These are phyloP conservation scores for Drosophila tropicalis DNA, from an alignment of 1,140 invertebrate species.

Conservation along the genomic window DNA sequence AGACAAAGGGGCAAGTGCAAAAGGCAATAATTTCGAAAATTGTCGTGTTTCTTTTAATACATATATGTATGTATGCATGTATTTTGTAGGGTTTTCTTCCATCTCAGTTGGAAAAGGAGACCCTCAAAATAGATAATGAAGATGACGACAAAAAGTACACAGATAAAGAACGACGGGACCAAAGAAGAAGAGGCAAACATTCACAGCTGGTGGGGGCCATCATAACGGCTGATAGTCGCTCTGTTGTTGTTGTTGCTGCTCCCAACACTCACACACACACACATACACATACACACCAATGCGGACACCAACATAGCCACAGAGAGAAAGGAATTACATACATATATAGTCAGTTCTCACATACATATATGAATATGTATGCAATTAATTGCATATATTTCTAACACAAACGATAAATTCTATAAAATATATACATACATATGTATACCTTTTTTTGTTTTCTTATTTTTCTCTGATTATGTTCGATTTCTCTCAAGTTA, in stretches of 20 bases:
- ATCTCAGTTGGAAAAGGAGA: background rate
- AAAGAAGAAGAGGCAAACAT: constrained; percentile 27
- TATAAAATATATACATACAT: background rate
- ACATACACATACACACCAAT: constrained; percentile 36
- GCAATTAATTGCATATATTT: constrained; percentile 27
- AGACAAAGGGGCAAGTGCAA: constrained; percentile 22
- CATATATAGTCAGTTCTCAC: constrained; percentile 16
- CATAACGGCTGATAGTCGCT: constrained; percentile 16
- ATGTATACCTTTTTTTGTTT: constrained; percentile 31
- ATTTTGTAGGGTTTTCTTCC: background rate
- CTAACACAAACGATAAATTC: constrained; percentile 18
- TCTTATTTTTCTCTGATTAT: constrained; percentile 39
- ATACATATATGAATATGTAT: constrained; percentile 8
- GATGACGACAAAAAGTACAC: background rate
- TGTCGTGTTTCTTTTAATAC: background rate
- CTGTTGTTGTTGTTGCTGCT: constrained; percentile 40
- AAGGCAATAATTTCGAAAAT: constrained; percentile 8
- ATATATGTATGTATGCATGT: background rate
- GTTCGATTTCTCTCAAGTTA: constrained; percentile 37
- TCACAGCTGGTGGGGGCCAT: constrained; percentile 46
- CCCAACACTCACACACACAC: constrained; percentile 26
- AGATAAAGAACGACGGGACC: constrained; percentile 11
- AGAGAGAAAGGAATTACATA: constrained; percentile 15
- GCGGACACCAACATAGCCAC: constrained; percentile 17
- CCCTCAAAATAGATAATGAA: constrained; percentile 5